Base-by-base conservation (phyloP, 2,888 invertebrate species). In the Agrenia bidenticulata region DNA sequence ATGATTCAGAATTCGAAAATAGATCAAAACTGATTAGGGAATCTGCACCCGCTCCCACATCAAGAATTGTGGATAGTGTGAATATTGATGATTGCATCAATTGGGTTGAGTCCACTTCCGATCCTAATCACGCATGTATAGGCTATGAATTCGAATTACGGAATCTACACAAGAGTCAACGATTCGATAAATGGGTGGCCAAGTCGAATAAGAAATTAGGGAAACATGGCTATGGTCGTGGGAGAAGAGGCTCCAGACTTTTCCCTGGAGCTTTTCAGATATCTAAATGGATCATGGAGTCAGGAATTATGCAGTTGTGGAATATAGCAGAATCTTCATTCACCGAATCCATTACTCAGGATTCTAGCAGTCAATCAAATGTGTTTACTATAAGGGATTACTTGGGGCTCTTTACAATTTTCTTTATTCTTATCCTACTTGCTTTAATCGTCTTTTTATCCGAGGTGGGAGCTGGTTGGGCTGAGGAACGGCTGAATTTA, bases 71-170 rank as follows among this genome's bases (percentile, higher is more conserved):
- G 4, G 70, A 69, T 21, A 70, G 68, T 49, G 64, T 73, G 15
- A 69, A 70, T 26, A 72, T 74, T 45, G 59, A 69, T 17, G 72
- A 74, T 51, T 74, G 74, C 27, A 69, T 74, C 2, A 70, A 69
- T 49, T 72, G 74, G 72, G 69, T 69, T 2, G 72, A 74, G 37
- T 53, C 58, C 11, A 61, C 58, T 42, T 50, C 54, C 2, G 24
- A 53, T n/a, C 42, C 61, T 37, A 71, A 68, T 66, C 70, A 72
- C 62, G 72, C 70, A 9, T 74, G 74, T 27, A 63, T 74, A 15
- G 74, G 70, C 5, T 74, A 72, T 51, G 74, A 74, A 26, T 74
- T 74, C 65, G 74, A 74, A 51, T 55, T 72, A 17, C 50, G 74
- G 27, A 74, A 70, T 65, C 32, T 74, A n/a, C 72, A 68, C 24